Base-by-base conservation (phyloP, 2,888 invertebrate species). In the Cotesia congregata region DNA sequence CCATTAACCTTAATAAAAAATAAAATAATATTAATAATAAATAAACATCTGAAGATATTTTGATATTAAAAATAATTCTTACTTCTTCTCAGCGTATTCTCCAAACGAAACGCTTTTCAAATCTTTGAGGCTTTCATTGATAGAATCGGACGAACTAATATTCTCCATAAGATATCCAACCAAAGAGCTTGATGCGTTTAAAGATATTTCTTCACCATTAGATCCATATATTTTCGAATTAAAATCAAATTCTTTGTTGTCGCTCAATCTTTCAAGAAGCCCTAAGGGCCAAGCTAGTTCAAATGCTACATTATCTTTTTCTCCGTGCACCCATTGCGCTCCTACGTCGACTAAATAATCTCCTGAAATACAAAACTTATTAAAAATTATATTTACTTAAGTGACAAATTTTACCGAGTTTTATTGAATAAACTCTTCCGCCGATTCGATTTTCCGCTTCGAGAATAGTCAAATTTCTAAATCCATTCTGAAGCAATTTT, bases 401-500 rank as follows among this genome's bases (percentile, higher is more conserved):
- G n/a, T n/a, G n/a, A n/a, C 2, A 50, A 12, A 50, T 78, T 83
- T 86, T 82, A 91, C 91, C 90, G 75, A 90, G 89, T 65, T 82
- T 75, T 2, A 85, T 82, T 0, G 90, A 90, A 17, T 87, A 78
- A 60, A 91, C 82, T 62, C 91, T 84, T 12, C 91, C 91, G 1
- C 91, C 91, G 77, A 91, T 88, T 79, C 91, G 83, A 73, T 88
- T 82, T 84, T 91, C 90, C 41, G 88, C 90, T 86, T 89, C 92
- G 81, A 90, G 85, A 74, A 93, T 87, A 5, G 87, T 89, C 5
- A 93, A 80, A 80, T 91, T 86, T 9, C 85, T 81, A 50, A 91
- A 86, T 30, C 90, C 90, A 83, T 90, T 89, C 79, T 91, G 88
- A 1, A 90, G 77, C 3, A 92, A 85, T 80, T 87, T 88, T 2